Base-by-base conservation (phyloP, 1,140 invertebrate species). In the Dufourea novaeangliae region DNA sequence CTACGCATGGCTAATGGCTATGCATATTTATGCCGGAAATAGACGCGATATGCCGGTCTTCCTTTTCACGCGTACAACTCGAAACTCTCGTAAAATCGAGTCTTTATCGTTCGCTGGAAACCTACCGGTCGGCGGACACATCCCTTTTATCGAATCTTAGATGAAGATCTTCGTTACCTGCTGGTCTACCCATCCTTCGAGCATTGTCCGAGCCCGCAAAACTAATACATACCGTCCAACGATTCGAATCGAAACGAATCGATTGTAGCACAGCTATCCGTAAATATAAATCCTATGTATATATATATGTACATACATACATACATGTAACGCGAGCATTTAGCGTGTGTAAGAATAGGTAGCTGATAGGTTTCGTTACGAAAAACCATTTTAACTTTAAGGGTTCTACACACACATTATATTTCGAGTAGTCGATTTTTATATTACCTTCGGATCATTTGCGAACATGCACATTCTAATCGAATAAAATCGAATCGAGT, bases 81-180 rank as follows among this genome's bases (percentile, higher is more conserved):
- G 32, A 56, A 56, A 39, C 63, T 67, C 71, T 80, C 82, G 72
- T 84, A 84, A 84, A 83, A 37, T 66, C 54, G 29, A 41, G 72
- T 74, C 41, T 84, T 84, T 83, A 84, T 80, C 56, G 74, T 50
- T 37, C 52, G 32, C 41, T 27, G 50, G 70, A 61, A 66, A 73
- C 69, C 77, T 41, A 70, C 17, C 72, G 34, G 57, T 56, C 71
- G 44, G 39, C 68, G 25, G 50, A 6, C 27, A n/a, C 7, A 8
- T 14, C 10, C n/a, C 44, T 50, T 46, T 61, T 32, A 34, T 25
- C 32, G 22, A 25, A 46, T 66, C 44, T 64, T 67, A 82, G 66
- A 74, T 79, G 63, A 73, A 74, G 78, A 84, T 84, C 66, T 69
- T 37, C 56, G 39, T 41, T 63, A 56, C 52, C 73, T 61, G 62